Evolutionary conservation across 2,888 invertebrate species (phyloP).

Genomic region (Parthenolecanium corni): DNA sequence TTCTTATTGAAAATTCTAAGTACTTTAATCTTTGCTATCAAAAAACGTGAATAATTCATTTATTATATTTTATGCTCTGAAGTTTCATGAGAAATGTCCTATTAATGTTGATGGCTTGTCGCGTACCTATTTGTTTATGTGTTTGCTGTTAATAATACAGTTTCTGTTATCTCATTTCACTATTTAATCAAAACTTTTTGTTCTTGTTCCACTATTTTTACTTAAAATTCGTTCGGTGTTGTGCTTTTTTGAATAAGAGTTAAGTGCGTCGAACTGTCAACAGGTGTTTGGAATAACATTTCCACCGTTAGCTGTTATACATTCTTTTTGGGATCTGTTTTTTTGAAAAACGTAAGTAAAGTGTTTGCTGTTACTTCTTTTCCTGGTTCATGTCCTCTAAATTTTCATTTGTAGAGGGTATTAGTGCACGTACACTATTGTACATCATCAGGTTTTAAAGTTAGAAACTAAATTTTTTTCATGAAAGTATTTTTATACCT

Average conservation of each 20-base stretch:
- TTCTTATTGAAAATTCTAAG: too few relatives aligned
- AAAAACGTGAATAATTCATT: neutral
- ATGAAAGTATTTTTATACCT: too few relatives aligned
- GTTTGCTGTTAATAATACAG: neutral
- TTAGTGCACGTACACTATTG: neutral
- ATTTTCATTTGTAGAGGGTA: neutral
- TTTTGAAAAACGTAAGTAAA: neutral
- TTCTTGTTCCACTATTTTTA: too few relatives aligned
- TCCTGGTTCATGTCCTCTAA: neutral
- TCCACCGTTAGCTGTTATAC: neutral
- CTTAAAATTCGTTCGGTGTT: neutral
- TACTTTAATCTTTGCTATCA: neutral
- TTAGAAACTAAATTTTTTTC: too few relatives aligned
- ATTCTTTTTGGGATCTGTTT: neutral
- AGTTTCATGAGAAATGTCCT: too few relatives aligned
- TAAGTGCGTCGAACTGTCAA: constrained; percentile 24
- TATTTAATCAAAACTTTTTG: neutral
- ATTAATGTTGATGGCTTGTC: neutral
- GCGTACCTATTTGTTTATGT: neutral
- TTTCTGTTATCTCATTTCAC: neutral
- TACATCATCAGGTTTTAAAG: too few relatives aligned
- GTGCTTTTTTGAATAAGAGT: neutral
- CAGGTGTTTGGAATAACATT: constrained; percentile 9
- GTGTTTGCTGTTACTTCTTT: neutral
- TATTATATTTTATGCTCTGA: neutral